Evolutionary conservation across 2,797 vertebrate genomes (phyloP).

Genomic region (Scolopax bukidnonensis): DNA sequence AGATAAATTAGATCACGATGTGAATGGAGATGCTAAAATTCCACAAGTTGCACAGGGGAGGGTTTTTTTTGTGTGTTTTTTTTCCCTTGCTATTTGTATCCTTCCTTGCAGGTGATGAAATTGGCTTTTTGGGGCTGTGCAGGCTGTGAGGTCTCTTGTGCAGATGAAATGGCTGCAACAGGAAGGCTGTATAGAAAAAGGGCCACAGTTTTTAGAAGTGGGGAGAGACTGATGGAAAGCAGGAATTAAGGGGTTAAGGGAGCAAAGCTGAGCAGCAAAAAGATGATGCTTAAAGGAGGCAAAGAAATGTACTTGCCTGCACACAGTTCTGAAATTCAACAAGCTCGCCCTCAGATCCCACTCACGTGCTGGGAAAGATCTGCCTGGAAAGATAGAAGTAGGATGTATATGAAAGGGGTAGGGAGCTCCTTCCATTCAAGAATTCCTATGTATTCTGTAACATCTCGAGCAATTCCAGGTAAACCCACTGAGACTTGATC

Average conservation of each 20-base stretch:
- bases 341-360: not conserved
- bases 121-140: not conserved
- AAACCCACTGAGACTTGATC: not conserved
- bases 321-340: not conserved
- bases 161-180: fast-evolving
- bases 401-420: not conserved
- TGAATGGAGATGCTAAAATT: not conserved
- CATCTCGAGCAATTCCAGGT: not conserved
- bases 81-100: not conserved
- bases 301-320: not conserved
- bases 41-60: not conserved
- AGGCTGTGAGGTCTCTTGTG: not conserved
- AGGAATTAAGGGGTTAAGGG: not conserved
- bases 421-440: not conserved
- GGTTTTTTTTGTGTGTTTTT: not conserved
- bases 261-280: not conserved
- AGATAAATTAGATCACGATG: not conserved
- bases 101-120: not conserved
- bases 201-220: not conserved
- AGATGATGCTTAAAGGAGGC: not conserved
- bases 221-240: not conserved
- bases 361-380: not conserved
- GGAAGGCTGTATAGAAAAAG: not conserved
- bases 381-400: not conserved
- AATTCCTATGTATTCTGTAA: not conserved